phyloP scores from a whole-genome alignment of 2,888 invertebrate species.

The Agonum fuliginosum region DNA sequence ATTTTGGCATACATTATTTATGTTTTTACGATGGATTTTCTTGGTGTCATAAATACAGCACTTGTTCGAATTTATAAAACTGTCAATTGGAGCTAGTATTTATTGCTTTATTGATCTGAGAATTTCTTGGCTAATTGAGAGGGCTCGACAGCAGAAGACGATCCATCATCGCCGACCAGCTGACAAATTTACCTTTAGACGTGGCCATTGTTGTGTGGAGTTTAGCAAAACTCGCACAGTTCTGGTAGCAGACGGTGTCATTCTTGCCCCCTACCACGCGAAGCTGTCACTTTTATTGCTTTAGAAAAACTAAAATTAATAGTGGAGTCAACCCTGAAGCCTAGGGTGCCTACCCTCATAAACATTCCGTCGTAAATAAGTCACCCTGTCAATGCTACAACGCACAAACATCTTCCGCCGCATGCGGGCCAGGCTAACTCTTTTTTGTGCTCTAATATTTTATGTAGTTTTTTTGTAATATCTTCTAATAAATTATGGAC shows the following conservation, averaged over 20 bases:
- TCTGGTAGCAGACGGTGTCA: slow-evolving; percentile 23
- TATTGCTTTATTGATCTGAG: slow-evolving; percentile 46
- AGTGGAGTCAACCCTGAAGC: slow-evolving; percentile 59
- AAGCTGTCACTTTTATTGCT: slow-evolving; percentile 64
- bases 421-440: slow-evolving; percentile 50
- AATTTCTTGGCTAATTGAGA: slow-evolving; percentile 55
- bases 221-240: slow-evolving; percentile 33
- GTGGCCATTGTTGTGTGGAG: slow-evolving; percentile 40
- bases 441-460: slow-evolving; percentile 38
- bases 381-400: slow-evolving; percentile 53
- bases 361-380: slow-evolving; percentile 58
- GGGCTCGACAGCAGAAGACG: slow-evolving; percentile 61
- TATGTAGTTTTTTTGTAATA: slow-evolving; percentile 36
- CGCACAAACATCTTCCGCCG: neutral
- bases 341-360: slow-evolving; percentile 60
- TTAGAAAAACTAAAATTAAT: slow-evolving; percentile 64
- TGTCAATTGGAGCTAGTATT: slow-evolving; percentile 43
- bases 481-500: slow-evolving; percentile 51
- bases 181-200: slow-evolving; percentile 64
- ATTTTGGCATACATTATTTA: slow-evolving; percentile 51
- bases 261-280: slow-evolving; percentile 49
- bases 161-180: slow-evolving; percentile 62
- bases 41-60: slow-evolving; percentile 45
- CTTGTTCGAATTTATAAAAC: slow-evolving; percentile 51
- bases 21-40: slow-evolving; percentile 45